These are phyloP conservation scores for Heterochromis multidens DNA, from an alignment of 2,113 vertebrate species.

Conservation along the genomic window DNA sequence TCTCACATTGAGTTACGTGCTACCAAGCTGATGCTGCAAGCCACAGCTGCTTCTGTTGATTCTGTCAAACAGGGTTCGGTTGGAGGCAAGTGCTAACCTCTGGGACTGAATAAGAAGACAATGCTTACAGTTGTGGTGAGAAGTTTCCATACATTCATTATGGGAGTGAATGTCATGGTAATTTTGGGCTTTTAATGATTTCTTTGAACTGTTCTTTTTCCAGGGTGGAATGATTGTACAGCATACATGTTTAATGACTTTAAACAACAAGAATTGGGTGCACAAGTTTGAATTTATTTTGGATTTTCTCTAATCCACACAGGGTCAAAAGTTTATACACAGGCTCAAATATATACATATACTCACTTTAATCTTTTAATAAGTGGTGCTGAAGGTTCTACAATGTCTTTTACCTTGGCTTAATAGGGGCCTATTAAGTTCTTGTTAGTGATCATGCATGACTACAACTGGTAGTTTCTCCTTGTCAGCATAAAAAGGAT, in stretches of 20 bases:
- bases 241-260: background rate
- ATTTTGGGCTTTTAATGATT: background rate
- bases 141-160: background rate
- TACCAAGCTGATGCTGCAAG: background rate
- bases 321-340: background rate
- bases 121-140: background rate
- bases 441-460: no score
- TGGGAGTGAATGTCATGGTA: background rate
- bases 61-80: background rate
- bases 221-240: background rate
- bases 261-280: background rate
- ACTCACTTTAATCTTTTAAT: no score
- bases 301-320: background rate
- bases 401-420: no score
- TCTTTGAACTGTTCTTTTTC: background rate
- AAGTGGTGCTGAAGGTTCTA: no score
- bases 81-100: background rate
- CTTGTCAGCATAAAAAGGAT: no score
- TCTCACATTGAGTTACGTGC: background rate
- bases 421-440: no score
- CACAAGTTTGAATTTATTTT: background rate
- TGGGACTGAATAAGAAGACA: background rate
- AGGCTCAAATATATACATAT: background rate
- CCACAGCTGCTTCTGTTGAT: background rate
- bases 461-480: no score